These are phyloP conservation scores for Leiothrix lutea DNA, from an alignment of 2,113 vertebrate species.

Conservation along the genomic window DNA sequence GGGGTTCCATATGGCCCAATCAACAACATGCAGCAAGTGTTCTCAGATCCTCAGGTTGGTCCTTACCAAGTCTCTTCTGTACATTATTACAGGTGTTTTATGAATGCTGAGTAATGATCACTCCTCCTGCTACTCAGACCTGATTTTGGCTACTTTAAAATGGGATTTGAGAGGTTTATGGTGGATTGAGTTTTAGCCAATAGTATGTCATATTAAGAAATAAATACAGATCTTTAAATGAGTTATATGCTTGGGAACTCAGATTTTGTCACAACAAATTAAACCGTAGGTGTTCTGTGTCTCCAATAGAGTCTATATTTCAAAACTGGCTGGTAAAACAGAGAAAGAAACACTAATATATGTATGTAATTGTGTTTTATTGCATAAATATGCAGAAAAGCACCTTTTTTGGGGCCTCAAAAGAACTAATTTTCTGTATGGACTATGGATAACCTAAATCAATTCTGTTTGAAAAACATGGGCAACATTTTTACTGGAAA, in stretches of 20 bases:
- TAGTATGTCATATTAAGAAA: not conserved
- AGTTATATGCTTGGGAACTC: not conserved
- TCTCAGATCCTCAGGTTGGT: constrained; percentile 90
- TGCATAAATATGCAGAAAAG: not conserved
- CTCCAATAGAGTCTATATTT: not conserved
- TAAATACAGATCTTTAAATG: not conserved
- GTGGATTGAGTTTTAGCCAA: not conserved
- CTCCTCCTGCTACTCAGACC: not conserved
- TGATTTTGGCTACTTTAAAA: not conserved
- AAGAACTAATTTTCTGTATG: not conserved
- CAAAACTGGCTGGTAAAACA: not conserved
- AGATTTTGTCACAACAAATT: not conserved
- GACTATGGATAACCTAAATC: not conserved
- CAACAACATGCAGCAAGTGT: constrained; percentile 90
- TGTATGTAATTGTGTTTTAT: not conserved
- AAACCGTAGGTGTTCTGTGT: not conserved
- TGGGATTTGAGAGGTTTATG: not conserved
- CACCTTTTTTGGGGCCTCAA: not conserved
- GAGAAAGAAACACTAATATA: not conserved
- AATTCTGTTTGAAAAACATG: not conserved
- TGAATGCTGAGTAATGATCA: not conserved
- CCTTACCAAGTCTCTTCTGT: not conserved
- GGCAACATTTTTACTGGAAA: not conserved
- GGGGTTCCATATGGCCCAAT: constrained; percentile 91
- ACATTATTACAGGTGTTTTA: not conserved